Base-by-base conservation (phyloP, 2,797 vertebrate genomes). In the Melanotaenia parkinsoni region DNA sequence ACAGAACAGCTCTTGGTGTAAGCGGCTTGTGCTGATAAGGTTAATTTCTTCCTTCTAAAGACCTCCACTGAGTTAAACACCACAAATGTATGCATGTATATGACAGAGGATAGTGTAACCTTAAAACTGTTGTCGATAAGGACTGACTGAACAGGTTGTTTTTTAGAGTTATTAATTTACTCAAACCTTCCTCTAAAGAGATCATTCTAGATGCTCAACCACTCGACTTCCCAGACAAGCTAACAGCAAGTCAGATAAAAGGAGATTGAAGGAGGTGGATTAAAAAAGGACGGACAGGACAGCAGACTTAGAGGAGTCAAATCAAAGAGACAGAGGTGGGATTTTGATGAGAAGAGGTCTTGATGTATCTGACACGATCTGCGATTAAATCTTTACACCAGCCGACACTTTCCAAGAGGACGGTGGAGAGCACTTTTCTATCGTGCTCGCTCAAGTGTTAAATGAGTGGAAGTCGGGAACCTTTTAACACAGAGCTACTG, bases 391-490 rank as follows among this genome's bases (percentile, higher is more conserved):
- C 80, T 69, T 87, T 68, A 72, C 64, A 74, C 58, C 72, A 11
- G 24, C 3, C 30, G 6, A 67, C 67, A 30, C 67, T 82, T 59
- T 75, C 65, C 1, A n/a, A 57, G 57, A 73, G 61, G 64, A 78
- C 11, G 33, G 70, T 3, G 13, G 51, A 72, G 78, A 81, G 81
- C 67, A 58, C 66, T 85, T 74, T 74, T 76, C 69, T 45, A 72
- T 72, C 28, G 32, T 43, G 84, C 70, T 82, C 43, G 6, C 63
- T 86, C 66, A 13, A 85, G 83, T 85, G 88, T 86, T 87, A 85
- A 89, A 89, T 85, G 77, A 88, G 66, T 75, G 70, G 45, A 83
- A 77, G 73, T 80, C 74, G 77, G 72, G 64, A 83, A 67, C 81
- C 75, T 90, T 86, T 86, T 81, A 85, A 79, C 74, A 77, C 47